Base-by-base conservation (phyloP, 1,140 invertebrate genomes). In the Caenorhabditis latens region DNA sequence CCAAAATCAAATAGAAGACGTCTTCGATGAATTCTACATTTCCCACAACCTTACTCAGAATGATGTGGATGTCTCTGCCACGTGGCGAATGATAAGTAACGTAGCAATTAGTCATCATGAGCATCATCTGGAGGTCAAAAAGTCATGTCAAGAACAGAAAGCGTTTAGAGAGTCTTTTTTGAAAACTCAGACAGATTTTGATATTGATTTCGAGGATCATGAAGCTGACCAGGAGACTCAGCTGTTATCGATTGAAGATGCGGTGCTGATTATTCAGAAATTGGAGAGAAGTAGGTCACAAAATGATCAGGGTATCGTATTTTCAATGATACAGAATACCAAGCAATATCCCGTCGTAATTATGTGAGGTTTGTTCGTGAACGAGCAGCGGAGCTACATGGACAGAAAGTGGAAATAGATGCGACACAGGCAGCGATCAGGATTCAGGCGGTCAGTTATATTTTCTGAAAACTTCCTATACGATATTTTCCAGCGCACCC, bases 161-260 rank as follows among this genome's bases (percentile, higher is more conserved):
- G 71, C 43, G n/a, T 79, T 79, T n/a, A 48, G 71, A 53, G 71
- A 79, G 14, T 79, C 71, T 5, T 79, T 79, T 79, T 40, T 79
- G n/a, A 79, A 79, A 13, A 79, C 71, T 3, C 71, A 79, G 9
- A 79, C 71, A 14, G 71, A 79, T 79, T 79, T 79, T n/a, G 71
- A 79, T 79, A 79, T 79, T 2, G 71, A 79, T 50, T 48, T 79
- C 13, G 71, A 79, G 19, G 46, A 79, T 50, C 46, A 48, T 24
- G 71, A 79, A 79, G 71, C 71, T 16, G 71, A 79, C 3, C 71
- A 79, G 14, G 46, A 79, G 6, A 79, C 71, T 8, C 71, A 79
- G 46, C 13, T 79, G 16, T 50, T 79, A 7, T 79, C 71, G 21
- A 79, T 79, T 13, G 71, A 79, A 24, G 43, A 79, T 21, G 71